Evolutionary conservation across 2,113 vertebrate species (phyloP).

Genomic region (Alosa alosa): DNA sequence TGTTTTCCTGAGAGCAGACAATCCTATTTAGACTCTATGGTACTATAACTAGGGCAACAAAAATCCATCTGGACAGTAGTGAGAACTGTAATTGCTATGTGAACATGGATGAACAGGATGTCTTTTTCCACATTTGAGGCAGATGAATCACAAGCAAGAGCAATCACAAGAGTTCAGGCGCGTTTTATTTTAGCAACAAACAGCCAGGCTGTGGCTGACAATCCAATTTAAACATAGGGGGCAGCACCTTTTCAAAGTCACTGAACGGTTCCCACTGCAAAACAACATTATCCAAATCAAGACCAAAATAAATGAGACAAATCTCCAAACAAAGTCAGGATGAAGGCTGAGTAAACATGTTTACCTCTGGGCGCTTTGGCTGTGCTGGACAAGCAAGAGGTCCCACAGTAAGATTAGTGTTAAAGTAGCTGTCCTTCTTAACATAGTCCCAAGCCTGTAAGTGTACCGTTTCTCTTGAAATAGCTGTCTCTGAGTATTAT

Average conservation of each 20-base stretch:
- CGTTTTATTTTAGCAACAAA: background rate
- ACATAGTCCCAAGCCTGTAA: background rate
- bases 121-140: background rate
- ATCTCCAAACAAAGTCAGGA: background rate
- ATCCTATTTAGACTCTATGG: background rate
- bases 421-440: background rate
- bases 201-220: background rate
- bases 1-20: background rate
- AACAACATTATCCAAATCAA: background rate
- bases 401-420: background rate
- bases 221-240: background rate
- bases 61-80: background rate
- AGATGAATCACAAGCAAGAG: background rate
- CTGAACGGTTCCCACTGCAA: background rate
- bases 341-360: conserved; percentile 2
- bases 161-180: background rate
- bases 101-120: background rate
- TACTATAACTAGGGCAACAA: background rate
- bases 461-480: background rate
- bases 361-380: background rate
- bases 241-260: background rate
- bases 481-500: background rate
- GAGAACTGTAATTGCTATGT: background rate
- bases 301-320: background rate
- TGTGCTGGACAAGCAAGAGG: background rate